Conservation (phyloP, 2,888 invertebrate species). For the Lasius platythorax region DNA sequence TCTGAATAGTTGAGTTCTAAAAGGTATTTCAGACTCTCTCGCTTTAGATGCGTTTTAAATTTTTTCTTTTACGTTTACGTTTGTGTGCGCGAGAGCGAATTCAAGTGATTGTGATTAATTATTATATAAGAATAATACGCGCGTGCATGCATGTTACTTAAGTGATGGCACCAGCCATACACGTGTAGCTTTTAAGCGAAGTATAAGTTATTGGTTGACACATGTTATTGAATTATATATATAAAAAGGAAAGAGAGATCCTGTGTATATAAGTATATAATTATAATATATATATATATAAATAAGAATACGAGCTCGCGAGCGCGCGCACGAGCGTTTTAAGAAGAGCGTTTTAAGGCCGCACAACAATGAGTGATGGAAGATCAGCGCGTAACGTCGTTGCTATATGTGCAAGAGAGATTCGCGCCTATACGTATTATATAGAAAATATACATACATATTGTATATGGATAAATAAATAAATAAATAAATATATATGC, state of each 20-base stretch:
- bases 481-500: constrained; percentile 65
- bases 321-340: constrained; percentile 22
- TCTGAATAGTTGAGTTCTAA: not conserved
- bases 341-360: not conserved
- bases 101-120: constrained; percentile 35
- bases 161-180: constrained; percentile 60
- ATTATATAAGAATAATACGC: constrained; percentile 27
- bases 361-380: constrained; percentile 6
- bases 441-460: constrained; percentile 54
- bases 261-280: constrained; percentile 84
- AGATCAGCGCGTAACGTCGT: constrained; percentile 22
- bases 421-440: constrained; percentile 73
- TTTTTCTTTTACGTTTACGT: not conserved
- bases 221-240: constrained; percentile 83
- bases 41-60: constrained; percentile 23
- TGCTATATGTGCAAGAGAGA: constrained; percentile 40
- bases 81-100: not conserved
- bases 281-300: constrained; percentile 78
- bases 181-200: constrained; percentile 80
- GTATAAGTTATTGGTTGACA: constrained; percentile 84
- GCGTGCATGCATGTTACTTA: constrained; percentile 70
- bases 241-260: constrained; percentile 76
- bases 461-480: constrained; percentile 63
- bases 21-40: not conserved
- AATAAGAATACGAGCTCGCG: constrained; percentile 51